These are phyloP conservation scores for Zoanthus sansibaricus DNA, from an alignment of 92 coral and sea anemone species.

Conservation along the genomic window DNA sequence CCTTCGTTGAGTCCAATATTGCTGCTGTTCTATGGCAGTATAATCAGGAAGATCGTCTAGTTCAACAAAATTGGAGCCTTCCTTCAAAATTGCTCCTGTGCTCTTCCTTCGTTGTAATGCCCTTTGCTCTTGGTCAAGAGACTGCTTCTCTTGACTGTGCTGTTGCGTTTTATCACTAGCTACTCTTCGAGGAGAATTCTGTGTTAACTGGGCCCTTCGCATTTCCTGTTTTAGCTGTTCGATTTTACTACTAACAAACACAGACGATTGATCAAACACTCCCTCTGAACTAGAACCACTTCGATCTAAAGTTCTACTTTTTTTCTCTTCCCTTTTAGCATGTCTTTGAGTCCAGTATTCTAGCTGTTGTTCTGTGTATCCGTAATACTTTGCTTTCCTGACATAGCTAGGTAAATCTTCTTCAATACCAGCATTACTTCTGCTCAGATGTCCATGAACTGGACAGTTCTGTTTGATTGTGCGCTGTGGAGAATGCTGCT, in stretches of 20 bases:
- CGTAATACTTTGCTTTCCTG: constrained; percentile 38
- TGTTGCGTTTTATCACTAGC: constrained; percentile 39
- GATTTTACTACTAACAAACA: constrained; percentile 26
- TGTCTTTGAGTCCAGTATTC: constrained; percentile 45
- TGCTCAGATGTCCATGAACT: neutral
- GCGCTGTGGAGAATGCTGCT: neutral
- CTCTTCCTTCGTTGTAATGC: constrained; percentile 27
- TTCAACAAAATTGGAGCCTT: constrained; percentile 29
- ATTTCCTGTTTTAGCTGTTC: constrained; percentile 46
- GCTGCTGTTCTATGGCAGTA: constrained; percentile 41
- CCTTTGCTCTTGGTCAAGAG: constrained; percentile 36
- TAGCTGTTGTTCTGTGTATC: constrained; percentile 38
- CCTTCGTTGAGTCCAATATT: constrained; percentile 45
- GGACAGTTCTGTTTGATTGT: constrained; percentile 3
- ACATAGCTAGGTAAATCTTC: constrained; percentile 23
- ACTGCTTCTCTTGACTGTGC: constrained; percentile 35
- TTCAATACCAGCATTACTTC: neutral
- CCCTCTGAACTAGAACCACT: constrained; percentile 6
- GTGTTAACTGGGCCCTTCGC: constrained; percentile 38
- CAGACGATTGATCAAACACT: neutral
- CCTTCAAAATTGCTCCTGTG: constrained; percentile 25
- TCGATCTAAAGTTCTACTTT: neutral
- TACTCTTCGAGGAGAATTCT: constrained; percentile 39
- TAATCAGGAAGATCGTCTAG: constrained; percentile 46
- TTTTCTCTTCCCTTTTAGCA: constrained; percentile 24